Evolutionary conservation across 1,140 invertebrate species (phyloP).

Genomic region (Limonius californicus): DNA sequence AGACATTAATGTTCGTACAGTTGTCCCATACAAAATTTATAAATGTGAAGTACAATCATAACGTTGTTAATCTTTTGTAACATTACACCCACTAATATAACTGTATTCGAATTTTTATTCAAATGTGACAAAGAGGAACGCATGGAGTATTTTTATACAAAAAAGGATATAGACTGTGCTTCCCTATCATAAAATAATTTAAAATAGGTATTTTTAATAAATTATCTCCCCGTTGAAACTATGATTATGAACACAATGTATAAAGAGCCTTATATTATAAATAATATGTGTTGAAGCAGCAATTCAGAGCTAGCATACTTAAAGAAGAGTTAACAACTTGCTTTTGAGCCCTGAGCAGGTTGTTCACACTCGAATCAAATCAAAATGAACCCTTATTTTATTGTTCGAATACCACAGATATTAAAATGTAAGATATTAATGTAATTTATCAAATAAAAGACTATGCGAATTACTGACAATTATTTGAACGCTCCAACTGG

Average conservation of each 20-base stretch:
- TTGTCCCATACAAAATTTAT: neutral
- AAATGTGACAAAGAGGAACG: neutral
- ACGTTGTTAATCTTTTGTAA: constrained; percentile 1
- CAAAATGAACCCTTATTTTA: neutral
- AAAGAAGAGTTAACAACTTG: neutral
- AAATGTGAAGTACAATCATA: constrained; percentile 9
- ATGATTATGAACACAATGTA: neutral
- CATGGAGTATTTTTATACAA: constrained; percentile 4
- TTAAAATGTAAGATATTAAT: constrained; percentile 5
- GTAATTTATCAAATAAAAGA: neutral
- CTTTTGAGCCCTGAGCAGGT: constrained; percentile 1
- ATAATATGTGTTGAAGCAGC: neutral
- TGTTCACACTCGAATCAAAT: neutral
- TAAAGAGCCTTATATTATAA: constrained; percentile 5
- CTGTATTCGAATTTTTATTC: too few species aligned
- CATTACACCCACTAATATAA: neutral
- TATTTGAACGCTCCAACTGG: too few species aligned
- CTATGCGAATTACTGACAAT: too few species aligned
- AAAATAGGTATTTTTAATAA: too few species aligned
- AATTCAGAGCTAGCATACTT: too few species aligned
- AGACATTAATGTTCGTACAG: neutral
- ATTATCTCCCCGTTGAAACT: too few species aligned
- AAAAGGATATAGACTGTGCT: neutral
- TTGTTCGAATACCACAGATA: neutral
- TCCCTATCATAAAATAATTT: neutral